These are phyloP conservation scores for Melanophora roralis DNA, from an alignment of 2,888 invertebrate species.

Conservation along the genomic window DNA sequence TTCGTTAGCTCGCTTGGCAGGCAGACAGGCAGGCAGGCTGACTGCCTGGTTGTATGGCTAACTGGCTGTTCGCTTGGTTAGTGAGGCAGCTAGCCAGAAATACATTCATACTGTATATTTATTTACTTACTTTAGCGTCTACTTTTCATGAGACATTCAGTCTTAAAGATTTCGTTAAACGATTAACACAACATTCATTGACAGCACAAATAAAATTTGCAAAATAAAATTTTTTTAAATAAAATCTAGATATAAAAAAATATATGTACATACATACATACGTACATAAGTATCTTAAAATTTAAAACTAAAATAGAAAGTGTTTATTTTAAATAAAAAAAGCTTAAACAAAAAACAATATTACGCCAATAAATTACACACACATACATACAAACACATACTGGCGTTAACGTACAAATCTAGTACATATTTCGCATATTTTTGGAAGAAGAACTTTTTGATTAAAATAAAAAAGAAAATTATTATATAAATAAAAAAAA, in stretches of 20 bases:
- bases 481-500: constrained; percentile 6
- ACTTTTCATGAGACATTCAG: constrained; percentile 67
- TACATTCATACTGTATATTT: constrained; percentile 47
- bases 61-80: constrained; percentile 1
- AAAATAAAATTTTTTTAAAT: constrained; percentile 29
- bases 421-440: not conserved
- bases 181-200: constrained; percentile 68
- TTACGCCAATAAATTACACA: not conserved
- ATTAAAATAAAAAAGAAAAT: not conserved
- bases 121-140: constrained; percentile 56
- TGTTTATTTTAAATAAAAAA: not conserved
- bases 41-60: constrained; percentile 16
- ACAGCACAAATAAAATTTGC: constrained; percentile 28
- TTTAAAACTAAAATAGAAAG: constrained; percentile 25
- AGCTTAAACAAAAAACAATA: not conserved
- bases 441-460: not conserved
- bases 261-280: no score
- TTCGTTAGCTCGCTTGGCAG: not conserved
- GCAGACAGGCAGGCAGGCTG: constrained; percentile 2
- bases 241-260: constrained; percentile 37
- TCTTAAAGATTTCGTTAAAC: constrained; percentile 74
- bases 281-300: no score
- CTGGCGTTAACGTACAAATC: not conserved
- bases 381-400: not conserved
- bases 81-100: constrained; percentile 50